Percentiles rank a stretch among this genome's conserved stretches.
Conservation (phyloP, 2,888 invertebrate genomes). For the Drosophila birchii region DNA sequence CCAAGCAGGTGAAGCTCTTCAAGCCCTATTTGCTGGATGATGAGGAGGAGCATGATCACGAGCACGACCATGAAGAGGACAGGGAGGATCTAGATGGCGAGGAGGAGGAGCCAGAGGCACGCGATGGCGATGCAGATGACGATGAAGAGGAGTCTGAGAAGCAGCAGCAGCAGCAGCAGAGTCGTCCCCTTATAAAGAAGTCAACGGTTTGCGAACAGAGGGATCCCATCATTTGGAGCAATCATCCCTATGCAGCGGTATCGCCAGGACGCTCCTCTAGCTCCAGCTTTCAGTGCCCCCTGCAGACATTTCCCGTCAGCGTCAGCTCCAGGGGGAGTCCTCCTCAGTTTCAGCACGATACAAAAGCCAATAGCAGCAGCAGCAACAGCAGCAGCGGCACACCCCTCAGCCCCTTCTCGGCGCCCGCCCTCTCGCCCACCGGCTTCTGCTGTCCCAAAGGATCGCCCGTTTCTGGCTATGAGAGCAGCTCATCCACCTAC, state of each 20-base stretch:
- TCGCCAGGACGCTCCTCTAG: slow-evolving; percentile 23
- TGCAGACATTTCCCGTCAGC: slow-evolving; percentile 73
- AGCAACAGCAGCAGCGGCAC: slow-evolving; percentile 15
- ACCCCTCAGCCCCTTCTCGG: slow-evolving; percentile 71
- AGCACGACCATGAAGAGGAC: slow-evolving; percentile 4
- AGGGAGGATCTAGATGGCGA: slow-evolving; percentile 30
- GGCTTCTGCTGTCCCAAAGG: slow-evolving; percentile 85
- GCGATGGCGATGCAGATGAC: slow-evolving; percentile 63
- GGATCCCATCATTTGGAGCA: slow-evolving; percentile 84
- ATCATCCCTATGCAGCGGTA: slow-evolving; percentile 68
- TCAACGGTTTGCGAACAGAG: slow-evolving; percentile 59
- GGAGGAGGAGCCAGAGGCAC: slow-evolving; percentile 50
- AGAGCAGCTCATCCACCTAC: slow-evolving; percentile 84
- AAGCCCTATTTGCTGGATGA: slow-evolving; percentile 91
- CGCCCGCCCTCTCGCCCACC: slow-evolving; percentile 78
- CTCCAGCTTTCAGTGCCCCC: slow-evolving; percentile 45
- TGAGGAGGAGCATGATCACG: slow-evolving; percentile 68
- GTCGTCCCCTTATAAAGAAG: slow-evolving; percentile 54
- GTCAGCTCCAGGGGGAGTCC: slow-evolving; percentile 66
- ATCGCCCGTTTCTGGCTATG: slow-evolving; percentile 84
- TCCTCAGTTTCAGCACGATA: slow-evolving; percentile 68
- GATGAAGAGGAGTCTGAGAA: slow-evolving; percentile 44
- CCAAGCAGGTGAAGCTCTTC: slow-evolving; percentile 89
- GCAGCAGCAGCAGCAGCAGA: slow-evolving; percentile 21
- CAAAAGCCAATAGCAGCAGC: slow-evolving; percentile 30